phyloP scores from a whole-genome alignment of 2,113 vertebrate genomes.

The Phainopepla nitens region DNA sequence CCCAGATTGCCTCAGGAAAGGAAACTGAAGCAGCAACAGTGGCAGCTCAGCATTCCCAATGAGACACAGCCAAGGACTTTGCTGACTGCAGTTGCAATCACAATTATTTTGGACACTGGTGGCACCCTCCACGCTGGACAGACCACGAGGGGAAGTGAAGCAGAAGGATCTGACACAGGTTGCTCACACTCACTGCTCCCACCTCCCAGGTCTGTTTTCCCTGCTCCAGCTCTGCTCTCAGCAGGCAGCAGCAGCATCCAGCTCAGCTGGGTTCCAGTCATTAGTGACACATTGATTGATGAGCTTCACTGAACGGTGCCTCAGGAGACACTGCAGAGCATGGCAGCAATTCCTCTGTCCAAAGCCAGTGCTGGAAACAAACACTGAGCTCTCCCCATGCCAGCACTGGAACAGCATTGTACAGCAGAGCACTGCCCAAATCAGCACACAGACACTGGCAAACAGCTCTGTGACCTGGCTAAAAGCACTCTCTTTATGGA shows the following conservation, averaged over 20 bases:
- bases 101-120: background rate
- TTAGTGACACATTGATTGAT: background rate
- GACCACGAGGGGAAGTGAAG: rapidly evolving
- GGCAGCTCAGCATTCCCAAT: background rate
- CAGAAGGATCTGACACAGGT: background rate
- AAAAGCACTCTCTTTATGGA: background rate
- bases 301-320: background rate
- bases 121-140: background rate
- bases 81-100: background rate
- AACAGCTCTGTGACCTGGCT: background rate
- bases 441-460: background rate
- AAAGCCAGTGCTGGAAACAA: background rate
- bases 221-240: background rate
- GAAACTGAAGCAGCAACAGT: background rate
- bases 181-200: rapidly evolving
- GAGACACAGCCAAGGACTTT: background rate
- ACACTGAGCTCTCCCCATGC: background rate
- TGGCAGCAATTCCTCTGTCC: background rate
- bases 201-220: background rate
- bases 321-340: background rate
- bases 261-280: background rate
- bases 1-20: background rate
- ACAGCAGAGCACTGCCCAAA: background rate
- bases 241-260: background rate
- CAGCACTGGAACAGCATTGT: background rate